These are phyloP conservation scores for Autographa pulchrina DNA, from an alignment of 2,888 invertebrate genomes.

Conservation along the genomic window DNA sequence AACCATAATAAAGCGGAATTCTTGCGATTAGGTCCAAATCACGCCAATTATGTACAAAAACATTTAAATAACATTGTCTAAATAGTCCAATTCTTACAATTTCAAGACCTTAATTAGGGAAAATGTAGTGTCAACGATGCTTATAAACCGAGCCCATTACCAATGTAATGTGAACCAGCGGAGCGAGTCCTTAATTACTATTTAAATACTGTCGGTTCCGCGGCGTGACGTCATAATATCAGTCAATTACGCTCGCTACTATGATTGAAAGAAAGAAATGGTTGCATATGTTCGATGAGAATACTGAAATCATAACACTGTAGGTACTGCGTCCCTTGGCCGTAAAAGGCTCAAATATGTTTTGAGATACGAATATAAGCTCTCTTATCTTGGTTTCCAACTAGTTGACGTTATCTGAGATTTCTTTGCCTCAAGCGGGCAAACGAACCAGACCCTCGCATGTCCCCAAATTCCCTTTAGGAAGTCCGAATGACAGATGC, in stretches of 20 bases:
- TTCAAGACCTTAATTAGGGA: constrained; percentile 2
- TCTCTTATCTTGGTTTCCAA: constrained; percentile 29
- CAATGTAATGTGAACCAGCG: constrained; percentile 6
- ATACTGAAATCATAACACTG: not conserved
- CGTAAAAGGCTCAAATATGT: constrained; percentile 10
- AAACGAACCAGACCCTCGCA: constrained; percentile 24
- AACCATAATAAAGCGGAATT: constrained; percentile 21
- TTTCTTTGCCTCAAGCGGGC: constrained; percentile 21
- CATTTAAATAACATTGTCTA: not conserved
- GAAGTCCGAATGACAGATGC: constrained; percentile 25
- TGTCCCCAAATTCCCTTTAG: constrained; percentile 32
- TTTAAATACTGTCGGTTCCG: constrained; percentile 2
- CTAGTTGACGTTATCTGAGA: constrained; percentile 27
- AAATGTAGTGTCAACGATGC: not conserved
- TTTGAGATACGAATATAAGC: constrained; percentile 1
- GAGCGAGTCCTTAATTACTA: constrained; percentile 6
- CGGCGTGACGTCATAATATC: not conserved
- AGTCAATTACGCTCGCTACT: not conserved
- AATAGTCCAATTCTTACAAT: constrained; percentile 1
- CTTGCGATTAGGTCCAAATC: constrained; percentile 20
- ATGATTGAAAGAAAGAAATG: not conserved
- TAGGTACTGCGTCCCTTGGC: not conserved
- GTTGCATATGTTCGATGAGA: not conserved
- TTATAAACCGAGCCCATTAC: constrained; percentile 1
- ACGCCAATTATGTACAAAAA: constrained; percentile 9